Evolutionary conservation across 2,888 invertebrate species (phyloP).

Genomic region (Hydrotaea cyrtoneurina): DNA sequence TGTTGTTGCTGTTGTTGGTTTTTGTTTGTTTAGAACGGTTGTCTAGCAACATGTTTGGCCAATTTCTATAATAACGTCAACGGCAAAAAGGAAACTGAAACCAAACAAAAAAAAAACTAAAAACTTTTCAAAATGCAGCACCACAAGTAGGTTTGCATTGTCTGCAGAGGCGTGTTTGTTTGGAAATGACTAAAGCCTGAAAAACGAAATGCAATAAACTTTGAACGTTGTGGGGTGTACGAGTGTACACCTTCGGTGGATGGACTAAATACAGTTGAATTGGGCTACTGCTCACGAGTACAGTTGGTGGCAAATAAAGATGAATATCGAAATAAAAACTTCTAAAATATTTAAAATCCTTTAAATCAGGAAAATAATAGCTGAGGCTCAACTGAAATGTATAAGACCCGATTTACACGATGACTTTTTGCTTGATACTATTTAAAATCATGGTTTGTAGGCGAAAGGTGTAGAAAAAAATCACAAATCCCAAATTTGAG

Average conservation of each 20-base stretch:
- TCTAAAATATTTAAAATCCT: no score
- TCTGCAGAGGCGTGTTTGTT: constrained; percentile 65
- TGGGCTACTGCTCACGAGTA: neutral
- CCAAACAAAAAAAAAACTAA: constrained; percentile 46
- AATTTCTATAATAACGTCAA: constrained; percentile 68
- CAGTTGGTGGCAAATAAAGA: neutral
- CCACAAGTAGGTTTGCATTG: constrained; percentile 54
- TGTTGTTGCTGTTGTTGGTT: constrained; percentile 31
- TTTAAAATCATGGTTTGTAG: no score
- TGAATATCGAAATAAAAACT: no score
- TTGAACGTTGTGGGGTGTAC: neutral
- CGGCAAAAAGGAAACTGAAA: constrained; percentile 12
- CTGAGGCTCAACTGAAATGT: no score
- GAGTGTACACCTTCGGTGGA: neutral
- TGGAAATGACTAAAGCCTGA: neutral
- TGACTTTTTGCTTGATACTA: no score
- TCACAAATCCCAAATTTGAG: no score
- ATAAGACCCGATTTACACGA: no score
- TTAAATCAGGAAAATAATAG: no score
- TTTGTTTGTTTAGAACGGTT: constrained; percentile 51
- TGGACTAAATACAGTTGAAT: constrained; percentile 46
- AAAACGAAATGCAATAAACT: constrained; percentile 19
- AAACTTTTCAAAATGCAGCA: constrained; percentile 2
- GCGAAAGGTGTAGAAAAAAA: no score
- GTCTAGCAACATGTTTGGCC: constrained; percentile 70